phyloP scores from a whole-genome alignment of 1,140 invertebrate genomes.

The Lucilia sericata region DNA sequence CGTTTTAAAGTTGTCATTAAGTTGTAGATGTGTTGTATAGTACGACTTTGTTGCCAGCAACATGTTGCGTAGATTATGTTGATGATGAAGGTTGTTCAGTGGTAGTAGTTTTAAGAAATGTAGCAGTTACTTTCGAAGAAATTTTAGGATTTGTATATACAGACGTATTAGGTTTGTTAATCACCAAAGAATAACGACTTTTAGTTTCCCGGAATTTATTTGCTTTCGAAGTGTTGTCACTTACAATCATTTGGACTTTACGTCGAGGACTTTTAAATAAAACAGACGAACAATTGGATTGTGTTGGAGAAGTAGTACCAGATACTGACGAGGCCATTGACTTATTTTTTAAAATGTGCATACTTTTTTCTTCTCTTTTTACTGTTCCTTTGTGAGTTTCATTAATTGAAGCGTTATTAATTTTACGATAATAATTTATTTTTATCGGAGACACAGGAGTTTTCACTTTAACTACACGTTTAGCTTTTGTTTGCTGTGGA shows the following conservation, averaged over 20 bases:
- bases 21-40: neutral
- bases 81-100: neutral
- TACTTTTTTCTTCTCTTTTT: neutral
- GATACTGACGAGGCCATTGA: neutral
- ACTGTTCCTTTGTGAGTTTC: neutral
- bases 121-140: neutral
- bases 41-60: slow-evolving; percentile 18
- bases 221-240: neutral
- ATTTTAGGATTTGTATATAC: neutral
- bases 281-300: neutral
- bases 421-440: slow-evolving; percentile 31
- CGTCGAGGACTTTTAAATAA: slow-evolving; percentile 5
- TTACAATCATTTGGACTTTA: neutral
- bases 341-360: neutral
- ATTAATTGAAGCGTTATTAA: neutral
- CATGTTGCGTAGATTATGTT: neutral
- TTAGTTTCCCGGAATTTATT: neutral
- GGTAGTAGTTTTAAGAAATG: neutral
- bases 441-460: neutral
- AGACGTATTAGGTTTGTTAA: neutral
- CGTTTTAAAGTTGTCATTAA: slow-evolving; percentile 2
- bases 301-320: neutral
- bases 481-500: neutral
- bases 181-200: neutral
- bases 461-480: neutral